A percentile compares a stretch with the other conserved stretches of the same genome.
phyloP scores from a whole-genome alignment of 2,113 vertebrate species.

The Heliornis fulica region DNA sequence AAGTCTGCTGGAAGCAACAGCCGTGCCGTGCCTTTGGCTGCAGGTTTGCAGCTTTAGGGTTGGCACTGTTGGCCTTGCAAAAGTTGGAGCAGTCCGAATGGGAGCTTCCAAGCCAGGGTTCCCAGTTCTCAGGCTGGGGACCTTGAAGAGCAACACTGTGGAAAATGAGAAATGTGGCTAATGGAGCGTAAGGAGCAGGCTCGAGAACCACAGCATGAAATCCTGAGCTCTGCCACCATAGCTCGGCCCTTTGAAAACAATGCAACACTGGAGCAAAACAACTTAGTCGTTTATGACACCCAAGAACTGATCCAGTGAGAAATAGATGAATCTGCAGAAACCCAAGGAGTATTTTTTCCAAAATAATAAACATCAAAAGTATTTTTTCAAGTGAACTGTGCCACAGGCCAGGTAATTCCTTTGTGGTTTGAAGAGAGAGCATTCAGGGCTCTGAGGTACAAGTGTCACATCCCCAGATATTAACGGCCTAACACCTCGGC shows the following conservation, averaged over 20 bases:
- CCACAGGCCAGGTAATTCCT: not conserved
- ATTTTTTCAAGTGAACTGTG: not conserved
- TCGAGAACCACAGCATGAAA: not conserved
- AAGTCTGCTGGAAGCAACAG: not conserved
- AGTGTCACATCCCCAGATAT: not conserved
- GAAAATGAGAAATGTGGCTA: not conserved
- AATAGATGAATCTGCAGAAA: not conserved
- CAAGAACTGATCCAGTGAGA: not conserved
- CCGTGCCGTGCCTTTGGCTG: rapidly evolving
- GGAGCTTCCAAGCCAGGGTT: not conserved
- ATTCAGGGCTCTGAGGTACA: not conserved
- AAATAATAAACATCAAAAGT: not conserved
- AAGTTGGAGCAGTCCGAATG: rapidly evolving
- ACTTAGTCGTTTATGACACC: not conserved
- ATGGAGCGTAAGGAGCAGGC: rapidly evolving
- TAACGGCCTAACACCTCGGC: not conserved
- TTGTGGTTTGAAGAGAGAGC: not conserved
- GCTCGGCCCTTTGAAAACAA: not conserved
- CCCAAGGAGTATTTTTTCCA: not conserved
- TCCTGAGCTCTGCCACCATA: rapidly evolving
- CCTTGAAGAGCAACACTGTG: not conserved
- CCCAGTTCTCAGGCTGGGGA: no score
- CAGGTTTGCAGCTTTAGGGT: no score
- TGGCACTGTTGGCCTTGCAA: not conserved
- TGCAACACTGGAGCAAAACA: not conserved